A percentile compares a stretch with the other conserved stretches of the same genome.
phyloP scores from a whole-genome alignment of 2,888 invertebrate genomes.

The Lobophora halterata region DNA sequence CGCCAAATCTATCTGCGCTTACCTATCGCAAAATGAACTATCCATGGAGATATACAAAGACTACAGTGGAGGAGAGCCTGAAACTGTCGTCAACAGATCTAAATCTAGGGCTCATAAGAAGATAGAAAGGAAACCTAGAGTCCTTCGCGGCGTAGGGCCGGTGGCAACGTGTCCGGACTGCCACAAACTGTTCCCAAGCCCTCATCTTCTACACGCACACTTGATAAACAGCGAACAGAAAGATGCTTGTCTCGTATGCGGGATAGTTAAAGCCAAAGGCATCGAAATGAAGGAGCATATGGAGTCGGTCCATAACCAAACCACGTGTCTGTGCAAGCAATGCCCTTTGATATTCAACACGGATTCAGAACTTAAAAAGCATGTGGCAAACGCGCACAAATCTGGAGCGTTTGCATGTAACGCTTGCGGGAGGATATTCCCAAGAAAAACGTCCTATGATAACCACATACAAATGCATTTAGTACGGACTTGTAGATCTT shows the following conservation, averaged over 20 bases:
- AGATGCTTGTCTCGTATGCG: slow-evolving; percentile 61
- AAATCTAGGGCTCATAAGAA: slow-evolving; percentile 39
- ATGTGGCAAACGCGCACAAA: slow-evolving; percentile 49
- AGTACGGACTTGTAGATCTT: slow-evolving; percentile 60
- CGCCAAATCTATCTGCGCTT: slow-evolving; percentile 52
- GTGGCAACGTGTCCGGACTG: slow-evolving; percentile 59
- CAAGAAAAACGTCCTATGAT: slow-evolving; percentile 53
- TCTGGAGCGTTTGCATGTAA: slow-evolving; percentile 50
- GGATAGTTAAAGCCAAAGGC: slow-evolving; percentile 48
- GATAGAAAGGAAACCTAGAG: slow-evolving; percentile 38
- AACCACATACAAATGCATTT: slow-evolving; percentile 65
- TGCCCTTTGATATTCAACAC: slow-evolving; percentile 54
- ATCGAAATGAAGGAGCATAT: slow-evolving; percentile 54
- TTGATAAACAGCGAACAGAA: slow-evolving; percentile 64
- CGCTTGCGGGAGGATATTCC: slow-evolving; percentile 62
- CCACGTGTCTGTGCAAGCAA: slow-evolving; percentile 43
- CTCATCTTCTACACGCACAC: slow-evolving; percentile 57
- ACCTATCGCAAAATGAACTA: slow-evolving; percentile 49
- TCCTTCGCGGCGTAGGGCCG: slow-evolving; percentile 49
- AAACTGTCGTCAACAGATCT: slow-evolving; percentile 45
- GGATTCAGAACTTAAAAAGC: slow-evolving; percentile 43
- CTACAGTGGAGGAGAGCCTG: slow-evolving; percentile 45
- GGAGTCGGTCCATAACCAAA: slow-evolving; percentile 43
- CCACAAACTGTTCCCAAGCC: slow-evolving; percentile 55
- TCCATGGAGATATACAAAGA: slow-evolving; percentile 49